Conservation (phyloP, 2,888 invertebrate genomes). For the Laothoe populi region DNA sequence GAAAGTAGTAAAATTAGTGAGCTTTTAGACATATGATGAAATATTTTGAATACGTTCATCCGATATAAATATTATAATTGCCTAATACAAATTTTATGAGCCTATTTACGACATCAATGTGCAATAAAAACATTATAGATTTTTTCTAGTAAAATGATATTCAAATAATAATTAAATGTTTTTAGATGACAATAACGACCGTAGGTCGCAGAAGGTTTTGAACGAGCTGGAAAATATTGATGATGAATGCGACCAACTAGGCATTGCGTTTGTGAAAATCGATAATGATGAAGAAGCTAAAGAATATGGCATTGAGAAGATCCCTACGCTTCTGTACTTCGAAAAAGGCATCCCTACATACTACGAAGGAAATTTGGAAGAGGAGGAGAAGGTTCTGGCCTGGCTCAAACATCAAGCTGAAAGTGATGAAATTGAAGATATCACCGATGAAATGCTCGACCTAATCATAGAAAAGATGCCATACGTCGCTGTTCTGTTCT, state of each 20-base stretch:
- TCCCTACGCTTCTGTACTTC: conserved; percentile 93
- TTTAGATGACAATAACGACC: conserved; percentile 94
- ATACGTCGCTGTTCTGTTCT: conserved; percentile 95
- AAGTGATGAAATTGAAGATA: conserved; percentile 96
- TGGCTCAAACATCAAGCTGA: conserved; percentile 94
- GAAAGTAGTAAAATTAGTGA: background rate
- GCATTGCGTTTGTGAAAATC: conserved; percentile 96
- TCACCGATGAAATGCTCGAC: conserved; percentile 97
- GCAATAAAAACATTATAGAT: background rate
- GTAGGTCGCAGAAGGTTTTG: conserved; percentile 92
- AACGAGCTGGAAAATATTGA: conserved; percentile 97
- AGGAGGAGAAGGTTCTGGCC: conserved; percentile 93
- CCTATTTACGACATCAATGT: background rate
- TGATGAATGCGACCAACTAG: conserved; percentile 95
- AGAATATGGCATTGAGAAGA: conserved; percentile 95
- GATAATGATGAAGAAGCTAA: conserved; percentile 95
- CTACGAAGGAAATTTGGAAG: conserved; percentile 93
- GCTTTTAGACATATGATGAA: background rate
- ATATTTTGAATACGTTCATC: background rate
- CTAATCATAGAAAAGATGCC: conserved; percentile 94
- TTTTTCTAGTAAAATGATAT: background rate
- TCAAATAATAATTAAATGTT: conserved; percentile 1
- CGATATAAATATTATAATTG: background rate
- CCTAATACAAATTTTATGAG: background rate
- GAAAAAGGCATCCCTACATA: conserved; percentile 90